Conservation (phyloP, 2,888 invertebrate genomes). For the Philereme transversata region DNA sequence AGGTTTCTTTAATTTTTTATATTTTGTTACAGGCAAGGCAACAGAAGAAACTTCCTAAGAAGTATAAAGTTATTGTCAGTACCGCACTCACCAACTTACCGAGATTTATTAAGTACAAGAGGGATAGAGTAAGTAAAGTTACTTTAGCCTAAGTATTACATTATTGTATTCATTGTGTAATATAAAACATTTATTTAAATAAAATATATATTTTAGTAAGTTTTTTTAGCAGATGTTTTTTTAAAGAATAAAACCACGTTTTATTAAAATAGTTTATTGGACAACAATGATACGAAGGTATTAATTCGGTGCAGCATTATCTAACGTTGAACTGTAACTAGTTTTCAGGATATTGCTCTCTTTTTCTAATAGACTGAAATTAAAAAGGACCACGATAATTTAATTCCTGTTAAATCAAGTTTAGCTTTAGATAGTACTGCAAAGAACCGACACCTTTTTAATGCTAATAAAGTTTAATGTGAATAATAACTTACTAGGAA, state of each 20-base stretch:
- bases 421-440: no score
- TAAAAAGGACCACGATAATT: no score
- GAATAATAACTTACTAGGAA: slow-evolving; percentile 47
- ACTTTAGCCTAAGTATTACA: slow-evolving; percentile 25
- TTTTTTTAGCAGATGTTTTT: slow-evolving; percentile 23
- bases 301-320: no score
- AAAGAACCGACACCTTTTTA: slow-evolving; percentile 6
- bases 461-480: slow-evolving; percentile 48
- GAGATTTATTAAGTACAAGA: slow-evolving; percentile 89
- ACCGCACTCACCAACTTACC: slow-evolving; percentile 88
- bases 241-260: slow-evolving; percentile 19
- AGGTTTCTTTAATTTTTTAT: not conserved
- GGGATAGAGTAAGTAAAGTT: slow-evolving; percentile 63
- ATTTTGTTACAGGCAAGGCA: slow-evolving; percentile 82
- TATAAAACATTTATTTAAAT: slow-evolving; percentile 18
- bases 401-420: no score
- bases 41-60: slow-evolving; percentile 86
- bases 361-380: no score
- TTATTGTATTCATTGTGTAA: slow-evolving; percentile 16
- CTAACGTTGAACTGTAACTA: no score
- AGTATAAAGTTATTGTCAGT: slow-evolving; percentile 87
- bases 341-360: no score
- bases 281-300: slow-evolving; percentile 54
- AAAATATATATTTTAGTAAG: slow-evolving; percentile 25
- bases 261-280: slow-evolving; percentile 57